Evolutionary conservation across 1,140 invertebrate genomes (phyloP).

Genomic region (Microplitis demolitor): DNA sequence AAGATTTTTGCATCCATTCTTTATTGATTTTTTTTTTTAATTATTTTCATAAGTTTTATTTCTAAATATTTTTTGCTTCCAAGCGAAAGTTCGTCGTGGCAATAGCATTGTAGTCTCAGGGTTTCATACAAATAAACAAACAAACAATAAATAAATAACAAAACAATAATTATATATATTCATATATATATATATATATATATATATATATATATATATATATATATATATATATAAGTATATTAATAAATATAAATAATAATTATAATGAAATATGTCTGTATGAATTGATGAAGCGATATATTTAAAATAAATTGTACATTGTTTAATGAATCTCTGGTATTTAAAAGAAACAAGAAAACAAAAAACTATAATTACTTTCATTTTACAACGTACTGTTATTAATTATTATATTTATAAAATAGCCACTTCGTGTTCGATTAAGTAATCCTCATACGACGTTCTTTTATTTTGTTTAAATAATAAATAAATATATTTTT

Average conservation of each 20-base stretch:
- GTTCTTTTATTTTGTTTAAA: constrained; percentile 8
- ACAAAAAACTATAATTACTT: constrained; percentile 10
- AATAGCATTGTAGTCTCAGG: constrained; percentile 54
- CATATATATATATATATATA: too few species aligned
- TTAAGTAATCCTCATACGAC: background rate
- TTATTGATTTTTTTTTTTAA: constrained; percentile 2
- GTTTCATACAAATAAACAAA: constrained; percentile 49
- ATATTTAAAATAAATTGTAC: constrained; percentile 24
- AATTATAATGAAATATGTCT: too few species aligned
- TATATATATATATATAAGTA: too few species aligned
- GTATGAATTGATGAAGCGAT: constrained; percentile 25
- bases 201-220: too few species aligned
- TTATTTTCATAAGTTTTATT: background rate
- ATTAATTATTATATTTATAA: constrained; percentile 4
- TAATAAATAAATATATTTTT: background rate
- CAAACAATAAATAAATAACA: constrained; percentile 35
- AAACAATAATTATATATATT: constrained; percentile 24
- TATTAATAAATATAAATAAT: background rate
- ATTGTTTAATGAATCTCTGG: constrained; percentile 15
- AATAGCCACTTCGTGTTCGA: constrained; percentile 16
- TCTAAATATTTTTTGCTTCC: background rate
- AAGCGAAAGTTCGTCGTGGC: constrained; percentile 41
- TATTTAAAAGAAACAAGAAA: background rate
- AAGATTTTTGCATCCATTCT: background rate
- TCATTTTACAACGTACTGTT: background rate